These are phyloP conservation scores for Chrysomallon squamiferum DNA, from an alignment of 1,140 invertebrate species.

Conservation along the genomic window DNA sequence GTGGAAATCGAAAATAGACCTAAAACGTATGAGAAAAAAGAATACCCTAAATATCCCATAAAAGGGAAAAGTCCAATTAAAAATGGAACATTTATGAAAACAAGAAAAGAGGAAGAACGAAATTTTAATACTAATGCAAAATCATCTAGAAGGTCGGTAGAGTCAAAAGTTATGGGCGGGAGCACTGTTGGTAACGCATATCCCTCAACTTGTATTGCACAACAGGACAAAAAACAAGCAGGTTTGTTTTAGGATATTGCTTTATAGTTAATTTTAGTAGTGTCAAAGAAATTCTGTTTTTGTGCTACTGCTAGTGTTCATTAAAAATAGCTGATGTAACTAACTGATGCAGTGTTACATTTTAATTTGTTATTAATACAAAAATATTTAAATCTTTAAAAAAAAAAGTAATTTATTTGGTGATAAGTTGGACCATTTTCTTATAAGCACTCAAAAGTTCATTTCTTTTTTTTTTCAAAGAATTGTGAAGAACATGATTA, in stretches of 20 bases:
- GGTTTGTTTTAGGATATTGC: neutral
- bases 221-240: neutral
- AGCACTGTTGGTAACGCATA: neutral
- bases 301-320: neutral
- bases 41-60: neutral
- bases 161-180: neutral
- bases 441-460: too few species aligned
- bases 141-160: neutral
- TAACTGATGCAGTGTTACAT: too few species aligned
- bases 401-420: too few species aligned
- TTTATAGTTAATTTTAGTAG: neutral
- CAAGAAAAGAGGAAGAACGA: neutral
- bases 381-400: too few species aligned
- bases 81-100: neutral
- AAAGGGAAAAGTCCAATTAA: neutral
- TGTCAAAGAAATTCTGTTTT: neutral
- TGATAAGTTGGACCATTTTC: too few species aligned
- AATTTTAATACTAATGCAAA: slow-evolving; percentile 3
- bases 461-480: too few species aligned
- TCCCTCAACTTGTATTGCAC: neutral
- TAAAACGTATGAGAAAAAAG: neutral
- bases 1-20: neutral
- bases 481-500: too few species aligned
- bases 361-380: too few species aligned
- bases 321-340: neutral